Percentiles rank a stretch among this genome's conserved stretches.
Conservation (phyloP, 2,113 vertebrate species). For the Cacatua alba region DNA sequence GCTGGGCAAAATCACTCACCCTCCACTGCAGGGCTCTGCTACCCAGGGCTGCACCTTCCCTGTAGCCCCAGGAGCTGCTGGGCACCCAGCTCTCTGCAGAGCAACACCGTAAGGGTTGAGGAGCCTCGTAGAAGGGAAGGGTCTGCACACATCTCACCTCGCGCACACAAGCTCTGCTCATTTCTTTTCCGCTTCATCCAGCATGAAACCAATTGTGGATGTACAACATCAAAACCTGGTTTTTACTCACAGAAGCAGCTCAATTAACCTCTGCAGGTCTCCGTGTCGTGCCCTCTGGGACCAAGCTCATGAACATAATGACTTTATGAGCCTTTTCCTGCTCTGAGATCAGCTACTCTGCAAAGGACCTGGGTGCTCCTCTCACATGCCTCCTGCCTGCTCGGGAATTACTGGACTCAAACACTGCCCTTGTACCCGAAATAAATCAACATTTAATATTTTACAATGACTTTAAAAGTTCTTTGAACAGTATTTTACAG, state of each 20-base stretch:
- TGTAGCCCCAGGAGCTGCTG: not conserved
- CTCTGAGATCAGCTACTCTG: not conserved
- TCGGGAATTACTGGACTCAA: not conserved
- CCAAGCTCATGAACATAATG: not conserved
- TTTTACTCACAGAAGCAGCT: not conserved
- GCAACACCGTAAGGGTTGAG: not conserved
- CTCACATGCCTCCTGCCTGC: not conserved
- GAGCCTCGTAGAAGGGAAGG: not conserved
- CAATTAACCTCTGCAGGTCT: not conserved
- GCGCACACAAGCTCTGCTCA: not conserved
- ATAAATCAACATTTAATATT: slow-evolving; percentile 64
- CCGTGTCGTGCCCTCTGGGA: not conserved
- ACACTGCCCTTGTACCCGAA: not conserved
- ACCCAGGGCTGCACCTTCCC: not conserved
- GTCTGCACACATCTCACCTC: not conserved
- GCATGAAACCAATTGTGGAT: not conserved
- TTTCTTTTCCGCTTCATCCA: not conserved
- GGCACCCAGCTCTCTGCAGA: not conserved
- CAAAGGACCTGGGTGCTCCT: not conserved
- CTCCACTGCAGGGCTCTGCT: not conserved
- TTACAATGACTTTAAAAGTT: slow-evolving; percentile 36
- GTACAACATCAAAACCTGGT: not conserved
- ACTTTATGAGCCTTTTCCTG: not conserved
- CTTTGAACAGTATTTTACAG: slow-evolving; percentile 48
- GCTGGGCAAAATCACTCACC: not conserved